Evolutionary conservation across 2,888 invertebrate genomes (phyloP), one percentile per base, ranked within the genome.

Genomic region (Lasioglossum vierecki): DNA sequence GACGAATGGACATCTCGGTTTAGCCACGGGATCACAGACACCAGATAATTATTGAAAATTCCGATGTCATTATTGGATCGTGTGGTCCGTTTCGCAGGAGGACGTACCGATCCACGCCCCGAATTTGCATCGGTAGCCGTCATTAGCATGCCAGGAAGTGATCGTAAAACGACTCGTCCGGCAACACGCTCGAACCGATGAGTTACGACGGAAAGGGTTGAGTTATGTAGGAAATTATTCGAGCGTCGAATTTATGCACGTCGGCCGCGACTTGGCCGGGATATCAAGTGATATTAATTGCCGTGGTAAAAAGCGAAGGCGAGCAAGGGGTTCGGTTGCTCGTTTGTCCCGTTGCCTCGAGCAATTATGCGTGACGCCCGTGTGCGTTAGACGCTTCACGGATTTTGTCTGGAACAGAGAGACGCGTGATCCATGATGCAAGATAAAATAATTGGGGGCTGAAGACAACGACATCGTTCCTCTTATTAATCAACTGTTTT

Each of bases 201-300:
- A 94, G 90, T 94, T 94, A 95, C 92, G 91, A 91, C 92, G 83
- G 88, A 94, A 94, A 94, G 94, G 94, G 95, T 94, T 94, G 94
- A 95, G 91, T 95, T 95, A 95, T 95, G 93, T 91, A 90, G 91
- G 91, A 91, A 94, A 94, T 95, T 94, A 94, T 95, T 94, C 94
- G 93, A 91, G 91, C 93, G 92, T 90, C 92, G 93, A 94, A 95
- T 95, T 95, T 94, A 94, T 93, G 92, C 92, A 88, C 80, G 75
- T 78, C 85, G 90, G 79, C 74, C 82, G 84, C 87, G 87, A 88
- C 89, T 89, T 85, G 82, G 82, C 46, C 71, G 83, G 83, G 87
- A 83, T 87, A 85, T 88, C 78, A 89, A 91, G 91, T 91, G 90
- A 90, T 91, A 91, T 91, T 91, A 91, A 91, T 91, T 89, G 85